Percentiles rank a stretch among this genome's conserved stretches.
Conservation (phyloP, 1,140 invertebrate species). For the Ridgeia piscesae region DNA sequence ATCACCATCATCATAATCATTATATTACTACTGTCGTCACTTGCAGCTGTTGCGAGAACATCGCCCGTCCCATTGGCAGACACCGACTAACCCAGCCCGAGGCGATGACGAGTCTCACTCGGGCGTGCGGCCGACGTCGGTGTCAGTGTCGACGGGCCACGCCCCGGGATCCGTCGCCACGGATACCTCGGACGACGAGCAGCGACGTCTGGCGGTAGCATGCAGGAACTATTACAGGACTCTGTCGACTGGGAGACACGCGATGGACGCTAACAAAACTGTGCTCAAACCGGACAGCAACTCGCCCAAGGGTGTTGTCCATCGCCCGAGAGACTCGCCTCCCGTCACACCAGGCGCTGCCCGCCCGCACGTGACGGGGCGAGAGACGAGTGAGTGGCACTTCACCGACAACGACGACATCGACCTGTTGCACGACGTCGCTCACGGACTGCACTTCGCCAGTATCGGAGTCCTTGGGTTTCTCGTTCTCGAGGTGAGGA, state of each 20-base stretch:
- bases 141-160: not conserved
- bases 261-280: not conserved
- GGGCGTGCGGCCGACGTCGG: not conserved
- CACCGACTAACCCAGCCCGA: no score
- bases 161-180: no score
- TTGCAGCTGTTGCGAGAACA: not conserved
- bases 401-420: slow-evolving; percentile 17
- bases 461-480: slow-evolving; percentile 32
- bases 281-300: not conserved
- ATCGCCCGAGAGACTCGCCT: not conserved
- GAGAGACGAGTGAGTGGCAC: not conserved
- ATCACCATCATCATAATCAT: not conserved
- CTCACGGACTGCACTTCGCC: slow-evolving; percentile 31
- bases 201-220: not conserved
- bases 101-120: not conserved
- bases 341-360: not conserved
- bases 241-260: not conserved
- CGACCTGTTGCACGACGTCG: slow-evolving; percentile 27
- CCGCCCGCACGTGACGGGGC: not conserved
- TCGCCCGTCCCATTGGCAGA: not conserved
- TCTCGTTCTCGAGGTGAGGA: slow-evolving; percentile 28
- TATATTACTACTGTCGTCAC: not conserved
- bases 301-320: not conserved
- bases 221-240: not conserved
- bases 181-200: not conserved